Conservation (phyloP, 2,888 invertebrate genomes). For the Hemaris fuciformis region DNA sequence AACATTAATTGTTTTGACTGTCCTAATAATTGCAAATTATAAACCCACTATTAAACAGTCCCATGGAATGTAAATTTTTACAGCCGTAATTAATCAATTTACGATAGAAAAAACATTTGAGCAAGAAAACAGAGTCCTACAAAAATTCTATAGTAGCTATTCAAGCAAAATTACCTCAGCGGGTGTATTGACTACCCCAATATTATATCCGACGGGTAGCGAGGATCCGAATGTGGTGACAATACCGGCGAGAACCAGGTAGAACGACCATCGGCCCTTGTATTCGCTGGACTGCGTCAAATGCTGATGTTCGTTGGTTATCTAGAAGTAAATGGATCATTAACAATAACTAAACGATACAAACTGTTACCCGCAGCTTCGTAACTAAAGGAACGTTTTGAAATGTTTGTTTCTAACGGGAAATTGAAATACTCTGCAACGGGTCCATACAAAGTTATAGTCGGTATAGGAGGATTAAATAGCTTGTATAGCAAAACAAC, state of each 20-base stretch:
- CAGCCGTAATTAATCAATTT: too few species aligned
- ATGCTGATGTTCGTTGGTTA: constrained; percentile 65
- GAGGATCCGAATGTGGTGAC: constrained; percentile 89
- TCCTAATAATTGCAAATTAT: too few species aligned
- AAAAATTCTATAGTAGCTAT: not conserved
- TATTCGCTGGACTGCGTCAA: constrained; percentile 58
- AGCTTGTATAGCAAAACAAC: too few species aligned
- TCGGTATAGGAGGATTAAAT: too few species aligned
- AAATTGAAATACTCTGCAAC: too few species aligned
- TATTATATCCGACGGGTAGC: constrained; percentile 91
- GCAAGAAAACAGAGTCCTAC: not conserved
- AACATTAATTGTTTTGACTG: too few species aligned
- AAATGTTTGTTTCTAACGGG: too few species aligned
- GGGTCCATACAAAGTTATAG: too few species aligned
- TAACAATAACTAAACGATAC: not conserved
- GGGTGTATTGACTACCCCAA: constrained; percentile 93
- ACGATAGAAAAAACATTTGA: too few species aligned
- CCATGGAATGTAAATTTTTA: too few species aligned
- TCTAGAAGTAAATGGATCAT: constrained; percentile 41
- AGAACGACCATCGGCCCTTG: constrained; percentile 83
- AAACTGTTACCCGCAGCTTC: not conserved
- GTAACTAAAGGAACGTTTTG: not conserved
- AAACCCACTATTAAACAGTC: too few species aligned
- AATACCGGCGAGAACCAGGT: constrained; percentile 85
- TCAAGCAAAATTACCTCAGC: constrained; percentile 82